These are phyloP conservation scores for Eidolon helvum DNA, from an alignment of 2,113 vertebrate species.

Conservation along the genomic window DNA sequence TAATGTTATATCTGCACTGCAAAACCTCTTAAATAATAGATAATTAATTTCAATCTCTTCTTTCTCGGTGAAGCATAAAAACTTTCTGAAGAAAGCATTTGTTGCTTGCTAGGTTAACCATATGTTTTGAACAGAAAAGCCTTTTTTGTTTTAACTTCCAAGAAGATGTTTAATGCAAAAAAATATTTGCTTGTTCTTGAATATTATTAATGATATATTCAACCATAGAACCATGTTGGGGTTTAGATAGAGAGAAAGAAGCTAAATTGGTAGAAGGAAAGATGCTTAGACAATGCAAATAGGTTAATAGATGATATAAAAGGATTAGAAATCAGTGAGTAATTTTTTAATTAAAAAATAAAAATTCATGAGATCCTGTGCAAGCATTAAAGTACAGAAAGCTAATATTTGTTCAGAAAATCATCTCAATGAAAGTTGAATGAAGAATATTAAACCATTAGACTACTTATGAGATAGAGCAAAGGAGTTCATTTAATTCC, in stretches of 20 bases:
- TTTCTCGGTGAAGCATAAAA: conserved; percentile 6
- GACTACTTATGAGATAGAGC: conserved; percentile 48
- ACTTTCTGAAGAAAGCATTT: not conserved
- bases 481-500: conserved; percentile 57
- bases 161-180: conserved; percentile 8
- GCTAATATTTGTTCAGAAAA: conserved; percentile 76
- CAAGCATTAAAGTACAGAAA: conserved; percentile 63
- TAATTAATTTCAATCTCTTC: conserved; percentile 32
- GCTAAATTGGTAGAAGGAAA: not conserved
- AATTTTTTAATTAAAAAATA: conserved; percentile 76
- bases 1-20: not conserved
- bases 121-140: not conserved
- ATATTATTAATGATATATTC: not conserved
- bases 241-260: not conserved
- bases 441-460: conserved; percentile 69
- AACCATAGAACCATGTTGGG: not conserved
- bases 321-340: conserved; percentile 53
- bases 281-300: conserved; percentile 33
- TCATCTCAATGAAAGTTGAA: conserved; percentile 43
- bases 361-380: conserved; percentile 73
- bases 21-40: not conserved
- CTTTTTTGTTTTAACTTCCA: not conserved
- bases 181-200: not conserved
- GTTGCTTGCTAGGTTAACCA: not conserved
- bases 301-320: conserved; percentile 53